Evolutionary conservation across 2,113 vertebrate species (phyloP).

Genomic region (Macquaria ambigua): DNA sequence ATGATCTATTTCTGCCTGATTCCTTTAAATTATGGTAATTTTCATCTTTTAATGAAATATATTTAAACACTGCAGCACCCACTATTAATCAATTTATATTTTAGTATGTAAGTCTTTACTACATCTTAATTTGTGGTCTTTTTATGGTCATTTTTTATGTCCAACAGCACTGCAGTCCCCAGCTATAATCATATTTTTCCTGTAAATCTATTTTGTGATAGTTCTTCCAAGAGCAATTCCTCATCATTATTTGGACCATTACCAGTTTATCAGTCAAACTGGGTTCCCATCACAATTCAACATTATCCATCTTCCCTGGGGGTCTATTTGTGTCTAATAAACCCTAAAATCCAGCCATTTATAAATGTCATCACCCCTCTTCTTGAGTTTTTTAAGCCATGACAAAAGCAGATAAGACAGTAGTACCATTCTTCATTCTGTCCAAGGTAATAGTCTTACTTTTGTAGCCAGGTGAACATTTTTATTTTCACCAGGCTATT

Average conservation of each 20-base stretch:
- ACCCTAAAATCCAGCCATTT: constrained; percentile 3
- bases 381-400: neutral
- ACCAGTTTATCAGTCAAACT: constrained; percentile 4
- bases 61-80: neutral
- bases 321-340: constrained; percentile 5
- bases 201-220: neutral
- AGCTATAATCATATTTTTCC: neutral
- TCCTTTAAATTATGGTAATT: neutral
- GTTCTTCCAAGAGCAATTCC: neutral
- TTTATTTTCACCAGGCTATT: no score
- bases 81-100: neutral
- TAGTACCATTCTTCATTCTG: constrained; percentile 9
- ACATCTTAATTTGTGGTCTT: neutral
- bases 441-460: neutral
- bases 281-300: neutral
- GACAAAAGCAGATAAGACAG: constrained; percentile 9
- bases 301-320: constrained; percentile 4
- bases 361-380: constrained; percentile 12
- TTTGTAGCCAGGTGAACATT: constrained; percentile 8
- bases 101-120: neutral
- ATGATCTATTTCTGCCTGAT: neutral
- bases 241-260: constrained; percentile 20
- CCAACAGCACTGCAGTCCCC: neutral
- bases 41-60: neutral
- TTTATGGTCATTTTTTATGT: neutral